These are phyloP conservation scores for Steinernema scapterisci DNA, from an alignment of 2,888 invertebrate species.

Conservation along the genomic window DNA sequence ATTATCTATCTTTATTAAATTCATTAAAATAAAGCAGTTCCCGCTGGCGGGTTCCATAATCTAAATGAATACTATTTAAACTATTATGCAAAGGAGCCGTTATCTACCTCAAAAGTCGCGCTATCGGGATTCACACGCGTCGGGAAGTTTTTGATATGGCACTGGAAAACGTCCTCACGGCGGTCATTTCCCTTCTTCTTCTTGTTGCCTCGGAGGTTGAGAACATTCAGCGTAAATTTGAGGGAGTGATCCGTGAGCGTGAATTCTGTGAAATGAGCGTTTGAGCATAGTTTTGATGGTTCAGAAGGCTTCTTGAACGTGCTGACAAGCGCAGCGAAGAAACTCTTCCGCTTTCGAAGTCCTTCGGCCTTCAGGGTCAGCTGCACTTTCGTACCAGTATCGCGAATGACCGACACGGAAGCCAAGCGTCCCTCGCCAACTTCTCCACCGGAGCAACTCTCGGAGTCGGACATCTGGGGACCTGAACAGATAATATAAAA, in stretches of 20 bases:
- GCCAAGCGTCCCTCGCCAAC: slow-evolving; percentile 33
- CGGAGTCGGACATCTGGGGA: slow-evolving; percentile 11
- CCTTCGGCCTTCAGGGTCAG: slow-evolving; percentile 61
- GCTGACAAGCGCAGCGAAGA: slow-evolving; percentile 52
- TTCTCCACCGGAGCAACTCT: slow-evolving; percentile 12
- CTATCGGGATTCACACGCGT: slow-evolving; percentile 64
- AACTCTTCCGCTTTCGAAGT: slow-evolving; percentile 55
- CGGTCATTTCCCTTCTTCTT: slow-evolving; percentile 52
- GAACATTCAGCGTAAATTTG: slow-evolving; percentile 54
- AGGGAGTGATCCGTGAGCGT: slow-evolving; percentile 53
- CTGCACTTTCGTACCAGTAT: slow-evolving; percentile 57
- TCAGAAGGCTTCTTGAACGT: slow-evolving; percentile 62
- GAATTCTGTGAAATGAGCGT: slow-evolving; percentile 62
- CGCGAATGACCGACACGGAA: slow-evolving; percentile 55
- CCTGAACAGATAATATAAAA: neutral
- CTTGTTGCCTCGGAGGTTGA: slow-evolving; percentile 57
- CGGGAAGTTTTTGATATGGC: slow-evolving; percentile 61
- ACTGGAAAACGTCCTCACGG: slow-evolving; percentile 53
- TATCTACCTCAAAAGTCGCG: slow-evolving; percentile 62
- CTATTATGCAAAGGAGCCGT: neutral
- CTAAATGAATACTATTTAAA: slow-evolving; percentile 47
- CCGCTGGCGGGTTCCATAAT: slow-evolving; percentile 62
- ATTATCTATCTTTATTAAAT: slow-evolving; percentile 62
- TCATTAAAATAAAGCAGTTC: slow-evolving; percentile 60
- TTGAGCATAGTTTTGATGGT: slow-evolving; percentile 62